Base-by-base conservation (phyloP, 2,888 invertebrate genomes). In the Helicoverpa assulta region DNA sequence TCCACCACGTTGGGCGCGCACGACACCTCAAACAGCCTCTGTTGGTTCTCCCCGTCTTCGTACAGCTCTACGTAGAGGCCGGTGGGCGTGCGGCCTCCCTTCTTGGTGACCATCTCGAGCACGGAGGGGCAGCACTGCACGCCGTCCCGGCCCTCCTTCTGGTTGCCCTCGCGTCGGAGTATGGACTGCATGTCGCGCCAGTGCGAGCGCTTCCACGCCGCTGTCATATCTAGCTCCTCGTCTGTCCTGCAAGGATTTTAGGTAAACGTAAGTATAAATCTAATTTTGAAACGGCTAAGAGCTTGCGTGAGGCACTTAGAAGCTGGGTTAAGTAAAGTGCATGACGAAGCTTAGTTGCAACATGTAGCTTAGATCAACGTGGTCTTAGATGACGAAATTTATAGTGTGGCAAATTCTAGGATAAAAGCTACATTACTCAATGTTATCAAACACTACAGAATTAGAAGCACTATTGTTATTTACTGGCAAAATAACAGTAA, bases 101-200 rank as follows among this genome's bases (percentile, higher is more conserved):
- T 96, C 60, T 98, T 98, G 87, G 97, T 97, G 78, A 97, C 97
- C 96, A 97, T 97, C 91, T 98, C 97, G 84, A 97, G 95, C 60
- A 97, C 96, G 37, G 98, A 97, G 53, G 98, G 98, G 92, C 98
- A 98, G 93, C 98, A 98, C 89, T 98, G 98, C 70, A 97, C 96
- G 43, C 95, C 94, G 63, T 86, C 83, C 47, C 74, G 96, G 47
- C 95, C 94, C 64, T 86, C 83, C 47, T 76, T 80, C 58, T 81
- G 87, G 52, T 88, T 82, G 58, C 96, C 94, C 88, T 96, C 96
- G 72, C 92, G 91, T 70, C 96, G 93, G 83, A 97, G 93, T 81
- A 97, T 94, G 86, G 94, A 90, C 91, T 97, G 97, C 96, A 97
- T 97, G 89, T 97, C 96, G 81, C 96, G 96, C 94, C 96, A 91